Evolutionary conservation across 2,797 vertebrate genomes (phyloP), one percentile per base, ranked within the genome.

Genomic region (Dryobates pubescens): DNA sequence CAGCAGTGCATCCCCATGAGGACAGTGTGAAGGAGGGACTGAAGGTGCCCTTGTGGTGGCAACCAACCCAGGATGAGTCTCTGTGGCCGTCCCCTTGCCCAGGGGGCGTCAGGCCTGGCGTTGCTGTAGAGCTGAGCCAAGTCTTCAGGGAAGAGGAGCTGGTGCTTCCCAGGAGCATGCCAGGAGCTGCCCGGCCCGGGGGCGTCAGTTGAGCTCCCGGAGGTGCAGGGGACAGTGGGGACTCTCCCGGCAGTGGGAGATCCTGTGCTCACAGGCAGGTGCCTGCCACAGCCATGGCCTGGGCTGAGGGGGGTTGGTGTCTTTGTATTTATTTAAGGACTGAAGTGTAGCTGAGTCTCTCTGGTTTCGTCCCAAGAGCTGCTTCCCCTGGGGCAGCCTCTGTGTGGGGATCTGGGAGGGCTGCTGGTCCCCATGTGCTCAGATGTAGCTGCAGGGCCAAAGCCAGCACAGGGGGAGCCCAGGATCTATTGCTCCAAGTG

Each of bases 321-420:
- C 79, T 90, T 93, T 7, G 59, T 96, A 93, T 93, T 96, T 96
- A 96, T 96, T 96, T 95, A 96, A 96, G 90, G 94, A 95, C 91
- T 92, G 88, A 95, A 96, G 94, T 87, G 88, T 75, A 93, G 17
- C 83, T 7, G 36, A 90, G 83, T 89, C 34, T 89, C 79, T 88
- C 22, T 93, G 75, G 19, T 90, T 86, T 79, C 74, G 47, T 93
- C 54, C n/a, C 49, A 18, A 65, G 82, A 64, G 36, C 9, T 64
- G 56, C 56, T 82, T 69, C 29, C 26, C 15, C 4, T 17, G 36
- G 56, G 74, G 53, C 17, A 54, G 59, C 32, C 19, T 74, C 27
- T 17, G 9, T 1, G 0, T 43, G 26, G 63, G 49, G 13, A 51
- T 1, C 49, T 0, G 29, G 30, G 26, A 68, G 45, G 53, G 63